Percentiles rank a stretch among this genome's conserved stretches.
These are phyloP conservation scores for Poeciliopsis prolifica DNA, from an alignment of 2,113 vertebrate species.

Conservation along the genomic window DNA sequence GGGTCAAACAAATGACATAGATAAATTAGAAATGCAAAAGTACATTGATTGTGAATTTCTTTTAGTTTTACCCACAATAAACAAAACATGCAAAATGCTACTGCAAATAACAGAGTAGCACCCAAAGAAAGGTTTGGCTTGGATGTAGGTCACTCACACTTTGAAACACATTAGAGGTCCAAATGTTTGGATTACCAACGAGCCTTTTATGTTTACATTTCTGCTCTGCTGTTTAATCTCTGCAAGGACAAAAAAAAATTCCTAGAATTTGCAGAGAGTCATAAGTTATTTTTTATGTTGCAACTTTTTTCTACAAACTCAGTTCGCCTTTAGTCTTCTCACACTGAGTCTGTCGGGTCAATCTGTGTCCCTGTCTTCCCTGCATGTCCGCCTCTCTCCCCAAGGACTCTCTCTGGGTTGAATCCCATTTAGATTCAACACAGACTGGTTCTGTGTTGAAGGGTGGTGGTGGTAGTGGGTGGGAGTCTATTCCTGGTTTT, in stretches of 20 bases:
- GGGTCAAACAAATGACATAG: no score
- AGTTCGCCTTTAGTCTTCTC: background rate
- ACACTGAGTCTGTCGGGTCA: background rate
- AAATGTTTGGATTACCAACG: background rate
- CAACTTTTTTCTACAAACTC: background rate
- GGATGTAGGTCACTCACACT: no score
- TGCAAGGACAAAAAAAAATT: background rate
- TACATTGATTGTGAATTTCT: no score
- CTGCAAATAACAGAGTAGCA: no score
- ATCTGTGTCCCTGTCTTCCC: slow-evolving; percentile 13
- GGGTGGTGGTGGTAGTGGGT: background rate
- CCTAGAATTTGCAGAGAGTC: background rate
- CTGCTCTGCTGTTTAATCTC: background rate
- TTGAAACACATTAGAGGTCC: background rate
- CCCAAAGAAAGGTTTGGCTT: no score
- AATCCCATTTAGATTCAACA: background rate
- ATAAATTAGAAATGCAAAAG: no score
- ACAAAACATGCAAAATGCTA: no score
- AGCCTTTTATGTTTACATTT: background rate
- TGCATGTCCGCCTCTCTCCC: slow-evolving; percentile 47
- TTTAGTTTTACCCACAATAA: no score
- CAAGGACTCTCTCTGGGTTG: no score
- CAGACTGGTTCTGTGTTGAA: background rate
- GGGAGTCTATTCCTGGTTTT: background rate
- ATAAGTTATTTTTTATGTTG: background rate